A percentile compares a stretch with the other conserved stretches of the same genome.
Conservation (phyloP, 2,797 vertebrate genomes). For the Huso huso region DNA sequence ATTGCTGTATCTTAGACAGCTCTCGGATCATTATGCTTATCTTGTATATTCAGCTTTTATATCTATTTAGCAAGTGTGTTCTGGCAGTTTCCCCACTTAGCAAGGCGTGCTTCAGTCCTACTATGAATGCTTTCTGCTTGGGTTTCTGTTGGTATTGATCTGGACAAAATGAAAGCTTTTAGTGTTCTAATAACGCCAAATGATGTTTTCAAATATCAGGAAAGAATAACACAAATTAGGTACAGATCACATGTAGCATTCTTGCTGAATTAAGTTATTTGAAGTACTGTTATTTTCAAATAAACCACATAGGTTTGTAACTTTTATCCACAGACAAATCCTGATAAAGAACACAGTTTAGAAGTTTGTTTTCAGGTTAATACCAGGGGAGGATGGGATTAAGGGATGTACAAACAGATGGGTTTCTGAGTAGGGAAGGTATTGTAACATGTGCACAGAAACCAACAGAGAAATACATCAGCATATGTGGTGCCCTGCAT, state of each 20-base stretch:
- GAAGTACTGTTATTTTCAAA: too few species aligned
- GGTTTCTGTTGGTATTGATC: conserved; percentile 18
- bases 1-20: conserved; percentile 44
- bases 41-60: background rate
- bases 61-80: conserved; percentile 33
- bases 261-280: too few species aligned
- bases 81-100: conserved; percentile 47
- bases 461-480: conserved; percentile 5
- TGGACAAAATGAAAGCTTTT: background rate
- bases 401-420: conserved; percentile 12
- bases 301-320: too few species aligned
- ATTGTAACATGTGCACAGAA: background rate
- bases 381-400: background rate
- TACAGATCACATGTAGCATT: too few species aligned
- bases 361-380: background rate
- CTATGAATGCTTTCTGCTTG: conserved; percentile 16
- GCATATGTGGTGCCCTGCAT: conserved; percentile 6
- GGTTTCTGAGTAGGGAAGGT: background rate
- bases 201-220: background rate
- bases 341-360: too few species aligned
- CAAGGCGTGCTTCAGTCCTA: conserved; percentile 33
- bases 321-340: too few species aligned
- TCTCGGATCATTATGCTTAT: conserved; percentile 51
- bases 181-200: background rate
- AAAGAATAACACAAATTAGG: too few species aligned